These are phyloP conservation scores for Passer montanus DNA, from an alignment of 2,113 vertebrate species.

Conservation along the genomic window DNA sequence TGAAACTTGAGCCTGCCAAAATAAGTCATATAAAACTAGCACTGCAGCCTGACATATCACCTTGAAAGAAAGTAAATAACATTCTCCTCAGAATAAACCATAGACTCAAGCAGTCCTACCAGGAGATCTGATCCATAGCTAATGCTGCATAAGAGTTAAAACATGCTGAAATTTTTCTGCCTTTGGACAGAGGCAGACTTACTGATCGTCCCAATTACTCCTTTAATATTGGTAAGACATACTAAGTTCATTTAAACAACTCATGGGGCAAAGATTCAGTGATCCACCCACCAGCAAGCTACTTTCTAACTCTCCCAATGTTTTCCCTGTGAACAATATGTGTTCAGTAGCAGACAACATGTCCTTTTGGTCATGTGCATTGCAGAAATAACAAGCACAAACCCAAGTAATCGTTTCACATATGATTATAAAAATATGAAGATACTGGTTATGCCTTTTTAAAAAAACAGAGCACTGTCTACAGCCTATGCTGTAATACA, in stretches of 20 bases:
- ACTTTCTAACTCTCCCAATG: background rate
- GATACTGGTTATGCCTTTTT: background rate
- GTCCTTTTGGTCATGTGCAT: background rate
- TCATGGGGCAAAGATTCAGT: background rate
- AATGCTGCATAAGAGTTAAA: background rate
- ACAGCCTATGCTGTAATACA: background rate
- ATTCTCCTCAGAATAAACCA: background rate
- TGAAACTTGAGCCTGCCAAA: constrained; percentile 23
- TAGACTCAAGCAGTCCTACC: background rate
- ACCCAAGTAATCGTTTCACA: background rate
- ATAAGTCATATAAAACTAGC: constrained; percentile 29
- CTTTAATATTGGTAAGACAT: background rate
- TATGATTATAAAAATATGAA: background rate
- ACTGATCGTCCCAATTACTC: background rate
- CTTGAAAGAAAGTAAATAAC: background rate
- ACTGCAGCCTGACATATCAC: background rate
- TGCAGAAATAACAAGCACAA: background rate
- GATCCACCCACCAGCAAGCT: background rate
- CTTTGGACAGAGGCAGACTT: background rate
- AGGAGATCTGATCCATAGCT: background rate
- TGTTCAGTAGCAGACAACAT: background rate
- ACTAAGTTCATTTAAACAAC: background rate
- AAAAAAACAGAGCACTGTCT: background rate
- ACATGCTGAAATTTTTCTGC: background rate
- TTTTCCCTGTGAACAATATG: background rate